Evolutionary conservation across 1,140 invertebrate species (phyloP), one percentile per base, ranked within the genome.

Genomic region (Akabosia matsudoensis): DNA sequence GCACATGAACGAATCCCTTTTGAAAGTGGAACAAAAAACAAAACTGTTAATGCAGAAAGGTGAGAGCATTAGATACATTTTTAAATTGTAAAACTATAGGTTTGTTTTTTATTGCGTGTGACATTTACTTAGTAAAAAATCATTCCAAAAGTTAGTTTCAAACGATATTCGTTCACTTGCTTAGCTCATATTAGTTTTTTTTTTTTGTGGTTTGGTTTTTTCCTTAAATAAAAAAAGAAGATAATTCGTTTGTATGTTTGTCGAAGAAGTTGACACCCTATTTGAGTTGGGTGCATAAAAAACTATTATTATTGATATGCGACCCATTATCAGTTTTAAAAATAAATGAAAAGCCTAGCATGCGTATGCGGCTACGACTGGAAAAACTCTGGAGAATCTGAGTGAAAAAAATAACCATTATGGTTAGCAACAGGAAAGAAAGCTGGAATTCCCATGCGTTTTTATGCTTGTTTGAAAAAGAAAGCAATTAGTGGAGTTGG

Each of bases 341-440:
- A 45, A 10, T 45, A 45, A 67, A 67, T 67, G 73, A 75, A 77
- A 56, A 78, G 54, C 31, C 80, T 74, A 75, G 77, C 61, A 78
- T 78, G 77, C 73, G 24, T 67, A 67, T 28, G 24, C 28, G 61
- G 61, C 61, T 67, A 67, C 70, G 33, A 28, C 67, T 78, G 77
- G 78, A 82, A 80, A 81, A 81, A 79, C 79, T 79, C 80, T 80
- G 78, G 77, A 80, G 75, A 79, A 76, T 76, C 67, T 67, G 75
- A 78, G 71, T 75, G 74, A 77, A 72, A 79, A n/a, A n/a, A n/a
- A n/a, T n/a, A n/a, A 71, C 73, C 45, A 79, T 56, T 74, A 67
- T 54, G 70, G 45, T 70, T 45, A 74, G 74, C 75, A 78, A 74
- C 64, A 76, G n/a, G n/a, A n/a, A n/a, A n/a, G n/a, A n/a, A n/a